Conservation (phyloP, 2,888 invertebrate species). For the Scaptomyza flava region DNA sequence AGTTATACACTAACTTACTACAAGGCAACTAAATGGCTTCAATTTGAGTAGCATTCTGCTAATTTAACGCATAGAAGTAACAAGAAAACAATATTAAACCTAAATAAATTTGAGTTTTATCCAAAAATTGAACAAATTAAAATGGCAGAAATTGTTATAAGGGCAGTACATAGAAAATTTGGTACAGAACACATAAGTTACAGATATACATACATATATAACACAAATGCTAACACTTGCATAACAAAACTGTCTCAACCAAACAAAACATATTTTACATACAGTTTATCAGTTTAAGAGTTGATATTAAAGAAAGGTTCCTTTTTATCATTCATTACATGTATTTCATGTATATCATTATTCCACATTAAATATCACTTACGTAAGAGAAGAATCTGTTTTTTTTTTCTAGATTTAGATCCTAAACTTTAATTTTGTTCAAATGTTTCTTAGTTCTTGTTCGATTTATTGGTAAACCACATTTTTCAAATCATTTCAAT, state of each 20-base stretch:
- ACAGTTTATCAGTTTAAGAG: slow-evolving; percentile 23
- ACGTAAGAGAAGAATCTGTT: slow-evolving; percentile 72
- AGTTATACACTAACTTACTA: slow-evolving; percentile 74
- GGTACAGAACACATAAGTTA: slow-evolving; percentile 50
- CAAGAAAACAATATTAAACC: slow-evolving; percentile 31
- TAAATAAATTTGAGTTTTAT: slow-evolving; percentile 41
- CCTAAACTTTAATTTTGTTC: slow-evolving; percentile 73
- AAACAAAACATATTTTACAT: slow-evolving; percentile 49
- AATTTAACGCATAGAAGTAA: slow-evolving; percentile 41
- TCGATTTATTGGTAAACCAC: slow-evolving; percentile 61
- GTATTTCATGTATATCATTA: slow-evolving; percentile 41
- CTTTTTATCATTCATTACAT: slow-evolving; percentile 25
- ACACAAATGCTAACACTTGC: slow-evolving; percentile 43
- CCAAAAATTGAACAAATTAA: slow-evolving; percentile 32
- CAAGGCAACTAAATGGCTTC: slow-evolving; percentile 82
- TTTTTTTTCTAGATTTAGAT: slow-evolving; percentile 60
- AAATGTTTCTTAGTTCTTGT: slow-evolving; percentile 45
- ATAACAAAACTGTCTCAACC: slow-evolving; percentile 59
- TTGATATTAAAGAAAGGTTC: slow-evolving; percentile 15
- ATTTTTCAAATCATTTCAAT: slow-evolving; percentile 19
- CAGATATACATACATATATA: slow-evolving; percentile 18
- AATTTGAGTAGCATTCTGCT: slow-evolving; percentile 57
- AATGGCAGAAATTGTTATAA: slow-evolving; percentile 68
- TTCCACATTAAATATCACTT: slow-evolving; percentile 76
- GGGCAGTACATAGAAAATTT: slow-evolving; percentile 58